Evolutionary conservation across 1,140 invertebrate genomes (phyloP).

Genomic region (Pachypeltis micranthus): DNA sequence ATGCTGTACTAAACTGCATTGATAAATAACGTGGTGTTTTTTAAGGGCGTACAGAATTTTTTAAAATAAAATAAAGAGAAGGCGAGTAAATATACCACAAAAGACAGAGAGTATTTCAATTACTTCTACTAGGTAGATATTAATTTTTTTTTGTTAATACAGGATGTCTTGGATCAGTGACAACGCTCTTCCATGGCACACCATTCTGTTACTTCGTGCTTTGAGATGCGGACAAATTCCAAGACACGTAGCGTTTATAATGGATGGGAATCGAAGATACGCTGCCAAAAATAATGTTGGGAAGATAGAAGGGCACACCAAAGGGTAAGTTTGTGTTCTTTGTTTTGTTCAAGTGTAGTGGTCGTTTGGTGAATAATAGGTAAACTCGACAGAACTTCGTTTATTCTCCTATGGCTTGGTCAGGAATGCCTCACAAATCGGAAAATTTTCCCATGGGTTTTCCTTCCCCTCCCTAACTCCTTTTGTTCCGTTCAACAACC

Average conservation of each 20-base stretch:
- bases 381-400: background rate
- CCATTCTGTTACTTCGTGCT: slow-evolving; percentile 62
- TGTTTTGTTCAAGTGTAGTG: slow-evolving; percentile 1
- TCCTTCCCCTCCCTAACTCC: too few species aligned
- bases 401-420: too few species aligned
- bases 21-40: too few species aligned
- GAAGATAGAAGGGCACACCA: slow-evolving; percentile 71
- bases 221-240: slow-evolving; percentile 74
- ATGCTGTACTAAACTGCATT: too few species aligned
- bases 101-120: too few species aligned
- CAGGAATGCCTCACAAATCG: too few species aligned
- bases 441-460: too few species aligned
- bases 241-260: slow-evolving; percentile 88
- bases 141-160: slow-evolving; percentile 23
- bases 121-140: too few species aligned
- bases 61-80: too few species aligned
- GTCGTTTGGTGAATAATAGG: background rate
- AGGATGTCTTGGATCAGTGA: slow-evolving; percentile 70
- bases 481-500: too few species aligned
- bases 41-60: too few species aligned
- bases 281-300: slow-evolving; percentile 69
- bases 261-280: slow-evolving; percentile 97
- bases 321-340: slow-evolving; percentile 45
- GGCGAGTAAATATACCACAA: too few species aligned
- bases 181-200: slow-evolving; percentile 57